phyloP scores from a whole-genome alignment of 2,888 invertebrate species.

The Lithophane ornitopus region DNA sequence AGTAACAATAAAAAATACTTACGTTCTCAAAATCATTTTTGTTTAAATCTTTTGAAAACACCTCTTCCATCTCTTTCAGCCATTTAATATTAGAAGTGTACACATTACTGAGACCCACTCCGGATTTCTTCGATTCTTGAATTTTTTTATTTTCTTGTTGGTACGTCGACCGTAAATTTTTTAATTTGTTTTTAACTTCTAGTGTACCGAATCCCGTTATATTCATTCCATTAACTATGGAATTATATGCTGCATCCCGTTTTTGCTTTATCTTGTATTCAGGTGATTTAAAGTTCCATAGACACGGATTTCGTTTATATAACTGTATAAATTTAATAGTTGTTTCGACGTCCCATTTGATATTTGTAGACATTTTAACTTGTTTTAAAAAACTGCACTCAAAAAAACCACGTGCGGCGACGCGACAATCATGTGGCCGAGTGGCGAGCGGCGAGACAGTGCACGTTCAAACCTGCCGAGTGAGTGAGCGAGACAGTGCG shows the following conservation, averaged over 20 bases:
- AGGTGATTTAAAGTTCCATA: too few relatives aligned
- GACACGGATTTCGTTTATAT: too few relatives aligned
- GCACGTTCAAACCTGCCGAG: conserved; percentile 45
- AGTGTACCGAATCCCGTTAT: conserved; percentile 7
- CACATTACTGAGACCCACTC: conserved; percentile 49
- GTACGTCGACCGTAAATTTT: conserved; percentile 46
- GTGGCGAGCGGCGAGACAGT: conserved; percentile 27
- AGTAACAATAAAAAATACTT: conserved; percentile 19
- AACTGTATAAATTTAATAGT: too few relatives aligned
- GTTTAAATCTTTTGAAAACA: conserved; percentile 45
- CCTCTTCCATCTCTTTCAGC: conserved; percentile 52
- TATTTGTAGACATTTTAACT: conserved; percentile 27
- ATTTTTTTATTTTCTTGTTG: conserved; percentile 42
- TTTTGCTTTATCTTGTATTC: too few relatives aligned
- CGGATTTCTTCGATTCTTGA: conserved; percentile 49
- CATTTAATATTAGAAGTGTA: conserved; percentile 54
- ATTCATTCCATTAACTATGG: conserved; percentile 21
- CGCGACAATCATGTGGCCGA: conserved; percentile 22
- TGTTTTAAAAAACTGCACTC: conserved; percentile 15
- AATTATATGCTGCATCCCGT: too few relatives aligned
- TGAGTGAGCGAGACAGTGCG: conserved; percentile 39
- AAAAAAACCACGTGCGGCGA: conserved; percentile 17
- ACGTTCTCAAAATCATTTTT: conserved; percentile 37
- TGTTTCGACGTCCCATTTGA: conserved; percentile 41
- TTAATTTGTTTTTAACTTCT: conserved; percentile 26